Evolutionary conservation across 2,797 vertebrate genomes (phyloP).

Genomic region (Sebastes taczanowskii): DNA sequence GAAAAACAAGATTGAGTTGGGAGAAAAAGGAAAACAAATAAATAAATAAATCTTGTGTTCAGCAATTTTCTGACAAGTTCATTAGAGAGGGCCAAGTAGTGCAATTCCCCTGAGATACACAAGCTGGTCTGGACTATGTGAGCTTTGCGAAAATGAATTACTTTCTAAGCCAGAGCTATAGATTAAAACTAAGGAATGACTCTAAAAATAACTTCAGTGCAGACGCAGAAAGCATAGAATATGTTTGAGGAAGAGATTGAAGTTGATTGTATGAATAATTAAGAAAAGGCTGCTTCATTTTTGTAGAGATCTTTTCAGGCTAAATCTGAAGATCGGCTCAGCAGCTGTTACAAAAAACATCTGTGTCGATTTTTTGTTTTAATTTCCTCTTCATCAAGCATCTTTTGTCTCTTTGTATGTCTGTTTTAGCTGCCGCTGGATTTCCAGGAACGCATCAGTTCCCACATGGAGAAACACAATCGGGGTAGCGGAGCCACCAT

Average conservation of each 20-base stretch:
- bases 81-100: slow-evolving; percentile 45
- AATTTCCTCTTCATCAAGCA: neutral
- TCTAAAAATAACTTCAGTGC: slow-evolving; percentile 14
- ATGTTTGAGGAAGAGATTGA: slow-evolving; percentile 10
- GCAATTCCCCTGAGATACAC: slow-evolving; percentile 26
- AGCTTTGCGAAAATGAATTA: slow-evolving; percentile 20
- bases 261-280: slow-evolving; percentile 23
- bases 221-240: neutral
- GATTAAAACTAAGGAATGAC: slow-evolving; percentile 31
- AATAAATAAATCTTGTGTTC: slow-evolving; percentile 29
- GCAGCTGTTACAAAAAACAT: slow-evolving; percentile 8
- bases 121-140: slow-evolving; percentile 10
- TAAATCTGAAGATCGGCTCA: neutral
- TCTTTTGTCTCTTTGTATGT: slow-evolving; percentile 25
- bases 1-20: neutral
- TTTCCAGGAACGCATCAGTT: slow-evolving; percentile 92
- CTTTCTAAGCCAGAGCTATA: slow-evolving; percentile 25
- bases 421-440: slow-evolving; percentile 87
- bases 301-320: neutral
- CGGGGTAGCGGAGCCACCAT: slow-evolving; percentile 77
- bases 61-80: slow-evolving; percentile 54
- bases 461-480: slow-evolving; percentile 89
- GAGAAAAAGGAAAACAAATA: slow-evolving; percentile 17
- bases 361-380: neutral
- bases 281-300: neutral